A percentile compares a stretch with the other conserved stretches of the same genome.
Conservation (phyloP, 2,888 invertebrate genomes). For the Lithosia quadra region DNA sequence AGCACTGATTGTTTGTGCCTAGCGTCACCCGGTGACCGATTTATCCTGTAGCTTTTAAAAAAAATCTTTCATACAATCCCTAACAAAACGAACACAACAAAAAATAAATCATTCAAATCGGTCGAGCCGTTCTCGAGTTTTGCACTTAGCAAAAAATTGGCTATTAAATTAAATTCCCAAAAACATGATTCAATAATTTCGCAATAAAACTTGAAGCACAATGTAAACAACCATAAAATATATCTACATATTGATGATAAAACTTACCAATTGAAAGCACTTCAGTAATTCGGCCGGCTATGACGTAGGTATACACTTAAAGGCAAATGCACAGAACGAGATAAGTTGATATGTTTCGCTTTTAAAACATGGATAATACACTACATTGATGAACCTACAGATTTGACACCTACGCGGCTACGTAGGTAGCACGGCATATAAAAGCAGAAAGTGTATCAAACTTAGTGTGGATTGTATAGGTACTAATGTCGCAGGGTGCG, state of each 20-base stretch:
- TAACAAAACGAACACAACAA: not conserved
- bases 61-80: not conserved
- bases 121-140: not conserved
- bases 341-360: not conserved
- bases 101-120: not conserved
- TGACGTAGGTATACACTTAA: constrained; percentile 27
- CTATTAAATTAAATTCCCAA: not conserved
- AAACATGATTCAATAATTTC: not conserved
- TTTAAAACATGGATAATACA: not conserved
- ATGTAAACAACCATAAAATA: not conserved
- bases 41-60: not conserved
- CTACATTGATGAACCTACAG: too few species aligned
- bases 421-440: too few species aligned
- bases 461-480: too few species aligned
- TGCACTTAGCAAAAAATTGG: not conserved
- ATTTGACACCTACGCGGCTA: too few species aligned
- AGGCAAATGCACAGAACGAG: not conserved
- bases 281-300: constrained; percentile 27
- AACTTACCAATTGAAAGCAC: constrained; percentile 22
- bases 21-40: too few species aligned
- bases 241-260: not conserved
- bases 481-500: too few species aligned
- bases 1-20: not conserved
- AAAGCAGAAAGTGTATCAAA: too few species aligned
- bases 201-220: not conserved